phyloP scores from a whole-genome alignment of 2,888 invertebrate genomes.

The Mythimna vitellina region DNA sequence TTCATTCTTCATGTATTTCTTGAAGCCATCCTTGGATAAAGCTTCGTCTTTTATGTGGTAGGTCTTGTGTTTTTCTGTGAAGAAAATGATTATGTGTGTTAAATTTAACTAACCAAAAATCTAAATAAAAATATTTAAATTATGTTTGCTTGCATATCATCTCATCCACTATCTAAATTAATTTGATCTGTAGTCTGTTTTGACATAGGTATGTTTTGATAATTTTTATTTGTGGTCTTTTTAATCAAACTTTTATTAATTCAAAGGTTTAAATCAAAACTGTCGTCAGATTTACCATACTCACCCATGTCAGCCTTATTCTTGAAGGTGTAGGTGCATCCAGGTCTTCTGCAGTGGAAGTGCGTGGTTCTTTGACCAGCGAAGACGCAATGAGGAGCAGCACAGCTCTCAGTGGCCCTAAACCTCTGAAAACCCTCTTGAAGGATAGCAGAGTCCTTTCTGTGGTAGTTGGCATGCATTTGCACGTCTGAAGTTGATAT shows the following conservation, averaged over 20 bases:
- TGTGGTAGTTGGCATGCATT: conserved; percentile 99
- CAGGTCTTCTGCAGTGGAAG: conserved; percentile 98
- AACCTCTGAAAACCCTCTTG: conserved; percentile 99
- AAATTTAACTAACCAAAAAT: no score
- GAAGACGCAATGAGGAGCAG: conserved; percentile 97
- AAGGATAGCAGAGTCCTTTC: conserved; percentile 99
- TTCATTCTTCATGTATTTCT: conserved; percentile 99
- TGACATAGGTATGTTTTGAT: no score
- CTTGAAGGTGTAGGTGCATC: conserved; percentile 98
- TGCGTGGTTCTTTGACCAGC: conserved; percentile 98
- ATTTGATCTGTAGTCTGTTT: no score
- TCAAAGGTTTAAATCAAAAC: conserved; percentile 15
- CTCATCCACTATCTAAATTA: no score
- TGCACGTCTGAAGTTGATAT: conserved; percentile 99
- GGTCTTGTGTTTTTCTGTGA: conserved; percentile 98
- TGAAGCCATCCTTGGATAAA: conserved; percentile 98
- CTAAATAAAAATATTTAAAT: no score
- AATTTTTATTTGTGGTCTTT: no score
- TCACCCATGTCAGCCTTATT: conserved; percentile 99
- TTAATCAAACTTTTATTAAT: background rate
- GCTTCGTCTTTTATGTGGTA: conserved; percentile 99
- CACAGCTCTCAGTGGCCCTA: conserved; percentile 98
- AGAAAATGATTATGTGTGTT: background rate
- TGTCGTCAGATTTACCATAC: conserved; percentile 69
- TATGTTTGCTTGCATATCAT: no score